These are phyloP conservation scores for Malurus cyaneus DNA, from an alignment of 2,113 vertebrate genomes.

Conservation along the genomic window DNA sequence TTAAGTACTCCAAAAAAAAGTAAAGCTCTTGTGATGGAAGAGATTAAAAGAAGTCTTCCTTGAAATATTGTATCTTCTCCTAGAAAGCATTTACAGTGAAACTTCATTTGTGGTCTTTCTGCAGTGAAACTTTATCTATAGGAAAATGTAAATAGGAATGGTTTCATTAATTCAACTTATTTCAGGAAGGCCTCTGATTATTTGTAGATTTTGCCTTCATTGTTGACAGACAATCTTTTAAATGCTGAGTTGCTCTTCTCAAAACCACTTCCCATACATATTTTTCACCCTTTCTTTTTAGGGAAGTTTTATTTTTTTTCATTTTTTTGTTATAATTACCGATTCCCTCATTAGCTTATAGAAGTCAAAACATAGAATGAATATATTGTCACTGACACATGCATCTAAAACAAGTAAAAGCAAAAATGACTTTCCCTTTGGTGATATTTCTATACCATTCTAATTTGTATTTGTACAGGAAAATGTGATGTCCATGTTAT, in stretches of 20 bases:
- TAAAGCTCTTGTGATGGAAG: neutral
- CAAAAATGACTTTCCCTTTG: neutral
- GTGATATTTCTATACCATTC: neutral
- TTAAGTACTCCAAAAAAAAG: neutral
- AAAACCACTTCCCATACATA: accelerated
- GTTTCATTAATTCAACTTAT: neutral
- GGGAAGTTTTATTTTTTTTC: neutral
- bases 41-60: neutral
- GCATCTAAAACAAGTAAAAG: neutral
- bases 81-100: neutral
- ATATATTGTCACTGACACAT: neutral
- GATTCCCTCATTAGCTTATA: neutral
- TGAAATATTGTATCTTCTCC: neutral
- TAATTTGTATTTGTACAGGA: neutral
- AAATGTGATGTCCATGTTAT: neutral
- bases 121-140: neutral
- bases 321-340: neutral
- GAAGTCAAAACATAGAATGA: neutral
- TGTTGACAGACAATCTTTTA: neutral
- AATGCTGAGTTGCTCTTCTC: neutral
- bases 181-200: neutral
- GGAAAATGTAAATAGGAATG: neutral
- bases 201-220: neutral
- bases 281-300: neutral
- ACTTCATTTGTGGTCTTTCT: neutral